Conservation (phyloP, 2,797 vertebrate species). For the Florisuga fusca region DNA sequence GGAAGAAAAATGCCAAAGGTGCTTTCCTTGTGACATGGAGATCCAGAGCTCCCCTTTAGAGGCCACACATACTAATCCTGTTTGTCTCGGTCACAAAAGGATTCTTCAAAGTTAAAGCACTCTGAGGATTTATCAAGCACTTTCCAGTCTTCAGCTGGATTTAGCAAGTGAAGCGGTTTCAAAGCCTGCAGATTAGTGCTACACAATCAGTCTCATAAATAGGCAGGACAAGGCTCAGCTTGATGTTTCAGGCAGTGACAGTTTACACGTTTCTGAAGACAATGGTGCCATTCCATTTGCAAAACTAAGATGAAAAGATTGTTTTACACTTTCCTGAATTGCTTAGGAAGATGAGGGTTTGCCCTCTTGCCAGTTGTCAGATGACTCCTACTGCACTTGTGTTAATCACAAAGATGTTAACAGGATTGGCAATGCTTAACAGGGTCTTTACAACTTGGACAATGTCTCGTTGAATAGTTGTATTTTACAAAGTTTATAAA, state of each 20-base stretch:
- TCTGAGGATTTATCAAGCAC: slow-evolving; percentile 35
- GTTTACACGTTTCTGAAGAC: slow-evolving; percentile 36
- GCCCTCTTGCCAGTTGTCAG: background rate
- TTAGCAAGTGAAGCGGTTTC: slow-evolving; percentile 46
- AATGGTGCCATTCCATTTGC: slow-evolving; percentile 31
- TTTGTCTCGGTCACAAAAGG: slow-evolving; percentile 29
- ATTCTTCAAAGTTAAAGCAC: slow-evolving; percentile 43
- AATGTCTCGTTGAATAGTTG: background rate
- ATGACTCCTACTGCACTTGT: background rate
- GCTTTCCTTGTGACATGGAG: background rate
- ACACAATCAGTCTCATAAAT: slow-evolving; percentile 33
- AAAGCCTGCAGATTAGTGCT: slow-evolving; percentile 52
- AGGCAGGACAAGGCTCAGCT: background rate
- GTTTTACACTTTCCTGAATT: background rate
- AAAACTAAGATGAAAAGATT: slow-evolving; percentile 28
- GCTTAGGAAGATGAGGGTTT: background rate
- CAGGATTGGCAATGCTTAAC: slow-evolving; percentile 7
- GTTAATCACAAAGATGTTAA: background rate
- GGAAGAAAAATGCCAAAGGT: background rate
- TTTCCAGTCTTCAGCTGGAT: slow-evolving; percentile 53
- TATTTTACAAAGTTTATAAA: background rate
- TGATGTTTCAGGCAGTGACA: slow-evolving; percentile 40
- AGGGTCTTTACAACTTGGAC: background rate
- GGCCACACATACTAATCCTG: slow-evolving; percentile 9
- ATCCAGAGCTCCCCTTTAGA: background rate